A percentile compares a stretch with the other conserved stretches of the same genome.
Evolutionary conservation across 2,888 invertebrate species (phyloP).

Genomic region (Mantis religiosa): DNA sequence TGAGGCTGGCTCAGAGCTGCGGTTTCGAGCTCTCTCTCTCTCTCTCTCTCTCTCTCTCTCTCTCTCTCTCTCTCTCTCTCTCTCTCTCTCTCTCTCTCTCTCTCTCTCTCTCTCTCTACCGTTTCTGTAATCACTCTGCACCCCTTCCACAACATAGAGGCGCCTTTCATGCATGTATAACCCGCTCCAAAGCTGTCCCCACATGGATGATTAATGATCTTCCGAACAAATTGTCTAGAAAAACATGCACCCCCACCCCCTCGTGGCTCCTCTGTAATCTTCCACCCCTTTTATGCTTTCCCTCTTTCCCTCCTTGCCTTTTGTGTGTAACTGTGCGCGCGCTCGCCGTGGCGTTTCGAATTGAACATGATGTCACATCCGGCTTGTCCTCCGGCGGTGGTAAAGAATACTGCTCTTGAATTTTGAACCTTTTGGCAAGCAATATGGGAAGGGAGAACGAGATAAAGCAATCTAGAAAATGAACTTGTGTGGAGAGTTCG

Average conservation of each 20-base stretch:
- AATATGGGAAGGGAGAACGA: background rate
- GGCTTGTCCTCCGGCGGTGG: background rate
- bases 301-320: constrained; percentile 23
- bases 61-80: too few species aligned
- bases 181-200: constrained; percentile 8
- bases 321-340: background rate
- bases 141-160: background rate
- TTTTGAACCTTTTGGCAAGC: constrained; percentile 10
- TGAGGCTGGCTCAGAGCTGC: too few species aligned
- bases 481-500: constrained; percentile 6
- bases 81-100: too few species aligned
- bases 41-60: too few species aligned
- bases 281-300: constrained; percentile 25
- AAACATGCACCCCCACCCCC: constrained; percentile 33
- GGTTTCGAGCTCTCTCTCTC: too few species aligned
- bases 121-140: too few species aligned
- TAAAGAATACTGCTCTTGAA: constrained; percentile 10
- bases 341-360: constrained; percentile 20
- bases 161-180: constrained; percentile 15
- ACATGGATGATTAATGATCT: constrained; percentile 37
- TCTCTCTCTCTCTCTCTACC: too few species aligned
- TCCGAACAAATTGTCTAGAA: constrained; percentile 39
- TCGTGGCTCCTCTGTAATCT: constrained; percentile 23
- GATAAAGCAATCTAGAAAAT: constrained; percentile 14
- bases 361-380: constrained; percentile 31